These are phyloP conservation scores for Pachyrhynchus sulphureomaculatus DNA, from an alignment of 1,140 invertebrate species.

Conservation along the genomic window DNA sequence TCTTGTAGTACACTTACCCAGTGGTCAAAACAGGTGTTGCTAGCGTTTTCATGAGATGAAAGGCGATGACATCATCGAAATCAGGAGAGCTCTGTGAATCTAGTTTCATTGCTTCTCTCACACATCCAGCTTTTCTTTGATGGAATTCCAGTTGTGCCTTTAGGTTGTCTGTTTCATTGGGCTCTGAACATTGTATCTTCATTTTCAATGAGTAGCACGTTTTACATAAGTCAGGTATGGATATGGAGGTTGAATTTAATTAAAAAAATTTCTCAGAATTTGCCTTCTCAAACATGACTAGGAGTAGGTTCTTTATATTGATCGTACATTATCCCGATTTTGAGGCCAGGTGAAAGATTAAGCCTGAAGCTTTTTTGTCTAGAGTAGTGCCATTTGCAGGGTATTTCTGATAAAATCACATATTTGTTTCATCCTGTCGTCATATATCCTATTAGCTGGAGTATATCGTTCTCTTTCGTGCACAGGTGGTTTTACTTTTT, in stretches of 20 bases:
- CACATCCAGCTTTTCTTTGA: constrained; percentile 16
- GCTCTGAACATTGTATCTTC: constrained; percentile 4
- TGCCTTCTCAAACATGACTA: too few relatives aligned
- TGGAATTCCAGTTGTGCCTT: constrained; percentile 10
- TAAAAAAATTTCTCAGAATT: too few relatives aligned
- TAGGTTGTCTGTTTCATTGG: constrained; percentile 6
- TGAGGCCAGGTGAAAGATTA: too few relatives aligned
- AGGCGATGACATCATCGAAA: constrained; percentile 3
- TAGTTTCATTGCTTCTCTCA: constrained; percentile 9
- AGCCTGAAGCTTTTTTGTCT: too few relatives aligned
- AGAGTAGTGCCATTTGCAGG: too few relatives aligned
- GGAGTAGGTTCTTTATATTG: too few relatives aligned
- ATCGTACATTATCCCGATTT: too few relatives aligned
- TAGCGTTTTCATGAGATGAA: constrained; percentile 33
- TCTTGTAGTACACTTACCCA: constrained; percentile 26
- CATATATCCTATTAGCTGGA: too few relatives aligned
- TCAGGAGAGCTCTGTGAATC: constrained; percentile 13
- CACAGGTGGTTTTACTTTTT: too few relatives aligned
- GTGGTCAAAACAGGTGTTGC: constrained; percentile 20
- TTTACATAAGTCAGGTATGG: constrained; percentile 18
- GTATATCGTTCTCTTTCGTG: too few relatives aligned
- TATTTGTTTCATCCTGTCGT: too few relatives aligned
- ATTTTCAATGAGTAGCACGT: constrained; percentile 19
- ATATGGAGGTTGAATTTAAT: constrained; percentile 17
- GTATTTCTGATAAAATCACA: too few relatives aligned